Conservation (phyloP, 2,113 vertebrate species). For the Macquaria australasica region DNA sequence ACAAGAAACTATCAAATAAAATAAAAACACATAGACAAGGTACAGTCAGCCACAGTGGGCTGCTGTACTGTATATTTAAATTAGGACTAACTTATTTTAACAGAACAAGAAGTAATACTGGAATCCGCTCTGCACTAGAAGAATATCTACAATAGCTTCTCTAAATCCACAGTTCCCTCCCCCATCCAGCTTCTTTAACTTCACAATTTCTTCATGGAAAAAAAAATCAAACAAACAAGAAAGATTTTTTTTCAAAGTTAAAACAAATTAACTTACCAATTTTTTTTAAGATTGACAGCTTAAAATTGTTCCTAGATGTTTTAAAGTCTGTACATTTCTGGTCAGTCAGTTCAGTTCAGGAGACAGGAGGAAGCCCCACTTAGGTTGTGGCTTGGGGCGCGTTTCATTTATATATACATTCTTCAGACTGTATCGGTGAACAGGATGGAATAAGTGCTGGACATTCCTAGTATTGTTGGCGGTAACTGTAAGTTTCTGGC, state of each 20-base stretch:
- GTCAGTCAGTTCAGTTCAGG: conserved; percentile 82
- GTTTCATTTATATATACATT: conserved; percentile 95
- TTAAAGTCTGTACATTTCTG: conserved; percentile 90
- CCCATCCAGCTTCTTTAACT: conserved; percentile 82
- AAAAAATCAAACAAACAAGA: conserved; percentile 63
- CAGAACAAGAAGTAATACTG: conserved; percentile 95
- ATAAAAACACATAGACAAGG: conserved; percentile 90
- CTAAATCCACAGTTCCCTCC: conserved; percentile 86
- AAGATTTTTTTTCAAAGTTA: conserved; percentile 70
- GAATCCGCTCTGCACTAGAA: conserved; percentile 93
- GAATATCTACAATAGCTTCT: conserved; percentile 95
- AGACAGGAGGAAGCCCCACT: conserved; percentile 84
- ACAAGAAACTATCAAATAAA: conserved; percentile 86
- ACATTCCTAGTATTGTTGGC: conserved; percentile 98
- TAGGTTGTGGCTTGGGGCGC: conserved; percentile 84
- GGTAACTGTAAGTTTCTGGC: conserved; percentile 83
- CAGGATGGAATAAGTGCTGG: conserved; percentile 96
- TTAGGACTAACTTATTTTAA: conserved; percentile 95
- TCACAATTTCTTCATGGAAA: conserved; percentile 75
- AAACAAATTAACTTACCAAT: conserved; percentile 85
- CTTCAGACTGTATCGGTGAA: conserved; percentile 99
- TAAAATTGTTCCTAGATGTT: conserved; percentile 77
- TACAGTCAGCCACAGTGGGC: conserved; percentile 86
- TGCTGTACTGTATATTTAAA: conserved; percentile 94
- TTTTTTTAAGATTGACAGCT: conserved; percentile 80